phyloP scores from a whole-genome alignment of 2,797 vertebrate species.

The Xenentodon cancila region DNA sequence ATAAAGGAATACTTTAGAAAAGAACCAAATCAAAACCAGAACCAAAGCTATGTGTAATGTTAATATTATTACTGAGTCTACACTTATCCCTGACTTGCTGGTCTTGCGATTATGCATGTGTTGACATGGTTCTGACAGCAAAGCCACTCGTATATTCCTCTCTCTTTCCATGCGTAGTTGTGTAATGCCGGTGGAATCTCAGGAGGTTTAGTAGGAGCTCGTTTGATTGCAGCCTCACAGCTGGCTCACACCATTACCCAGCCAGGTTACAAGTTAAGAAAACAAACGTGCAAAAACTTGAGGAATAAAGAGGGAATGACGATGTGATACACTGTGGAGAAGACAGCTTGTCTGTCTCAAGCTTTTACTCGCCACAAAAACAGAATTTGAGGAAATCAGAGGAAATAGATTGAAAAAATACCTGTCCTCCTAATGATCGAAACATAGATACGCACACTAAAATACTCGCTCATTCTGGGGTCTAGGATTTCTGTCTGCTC shows the following conservation, averaged over 20 bases:
- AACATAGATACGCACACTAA: too few relatives aligned
- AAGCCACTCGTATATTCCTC: background rate
- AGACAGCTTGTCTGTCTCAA: constrained; percentile 4
- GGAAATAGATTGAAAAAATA: background rate
- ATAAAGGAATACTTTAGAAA: constrained; percentile 25
- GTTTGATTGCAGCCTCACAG: constrained; percentile 69
- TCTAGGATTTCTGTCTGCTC: too few relatives aligned
- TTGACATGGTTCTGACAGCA: background rate
- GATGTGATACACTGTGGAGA: constrained; percentile 34
- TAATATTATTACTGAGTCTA: constrained; percentile 27
- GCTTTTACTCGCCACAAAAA: background rate
- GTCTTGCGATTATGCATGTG: background rate
- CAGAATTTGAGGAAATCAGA: constrained; percentile 12
- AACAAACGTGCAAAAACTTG: constrained; percentile 6
- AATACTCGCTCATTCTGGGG: too few relatives aligned
- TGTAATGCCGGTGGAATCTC: constrained; percentile 54
- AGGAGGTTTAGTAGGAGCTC: constrained; percentile 57
- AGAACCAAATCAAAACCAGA: constrained; percentile 16
- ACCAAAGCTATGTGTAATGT: constrained; percentile 22
- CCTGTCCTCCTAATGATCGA: background rate
- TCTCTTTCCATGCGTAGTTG: constrained; percentile 18
- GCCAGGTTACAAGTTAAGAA: constrained; percentile 37
- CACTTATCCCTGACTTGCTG: constrained; percentile 19
- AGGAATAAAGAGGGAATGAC: constrained; percentile 22
- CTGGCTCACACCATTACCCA: constrained; percentile 54